These are phyloP conservation scores for Phalacrocorax brasilianus DNA, from an alignment of 2,113 vertebrate species.

Conservation along the genomic window DNA sequence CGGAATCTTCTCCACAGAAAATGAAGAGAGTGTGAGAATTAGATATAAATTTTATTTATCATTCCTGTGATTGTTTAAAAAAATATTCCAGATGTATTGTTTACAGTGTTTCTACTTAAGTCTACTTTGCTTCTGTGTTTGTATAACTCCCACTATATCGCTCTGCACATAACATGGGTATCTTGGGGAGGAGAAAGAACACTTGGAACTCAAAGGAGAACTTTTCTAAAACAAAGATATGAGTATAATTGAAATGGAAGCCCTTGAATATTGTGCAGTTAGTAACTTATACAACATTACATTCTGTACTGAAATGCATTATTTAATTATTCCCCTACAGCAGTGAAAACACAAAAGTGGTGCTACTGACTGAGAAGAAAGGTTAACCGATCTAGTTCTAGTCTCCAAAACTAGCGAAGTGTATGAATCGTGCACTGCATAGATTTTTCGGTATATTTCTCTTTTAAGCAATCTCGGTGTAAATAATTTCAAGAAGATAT, in stretches of 20 bases:
- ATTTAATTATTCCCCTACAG: not conserved
- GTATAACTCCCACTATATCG: not conserved
- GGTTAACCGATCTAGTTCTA: not conserved
- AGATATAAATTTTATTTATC: not conserved
- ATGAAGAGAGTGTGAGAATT: conserved; percentile 85
- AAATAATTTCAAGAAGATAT: not conserved
- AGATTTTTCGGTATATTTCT: not conserved
- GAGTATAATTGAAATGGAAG: not conserved
- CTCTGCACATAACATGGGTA: not conserved
- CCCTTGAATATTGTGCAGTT: fast-evolving
- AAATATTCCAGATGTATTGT: not conserved
- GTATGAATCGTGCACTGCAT: not conserved
- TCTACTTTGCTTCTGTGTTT: not conserved
- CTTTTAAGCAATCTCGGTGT: not conserved
- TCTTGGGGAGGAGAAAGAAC: not conserved
- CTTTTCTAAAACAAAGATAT: not conserved
- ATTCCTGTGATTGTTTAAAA: not conserved
- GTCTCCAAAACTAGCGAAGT: not conserved
- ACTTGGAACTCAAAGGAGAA: not conserved
- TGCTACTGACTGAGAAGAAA: not conserved
- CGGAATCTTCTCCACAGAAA: conserved; percentile 80
- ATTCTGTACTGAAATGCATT: not conserved
- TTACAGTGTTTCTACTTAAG: not conserved
- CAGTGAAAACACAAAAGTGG: not conserved
- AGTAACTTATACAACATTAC: not conserved